These are phyloP conservation scores for Hetaerina americana DNA, from an alignment of 1,140 invertebrate species.

Conservation along the genomic window DNA sequence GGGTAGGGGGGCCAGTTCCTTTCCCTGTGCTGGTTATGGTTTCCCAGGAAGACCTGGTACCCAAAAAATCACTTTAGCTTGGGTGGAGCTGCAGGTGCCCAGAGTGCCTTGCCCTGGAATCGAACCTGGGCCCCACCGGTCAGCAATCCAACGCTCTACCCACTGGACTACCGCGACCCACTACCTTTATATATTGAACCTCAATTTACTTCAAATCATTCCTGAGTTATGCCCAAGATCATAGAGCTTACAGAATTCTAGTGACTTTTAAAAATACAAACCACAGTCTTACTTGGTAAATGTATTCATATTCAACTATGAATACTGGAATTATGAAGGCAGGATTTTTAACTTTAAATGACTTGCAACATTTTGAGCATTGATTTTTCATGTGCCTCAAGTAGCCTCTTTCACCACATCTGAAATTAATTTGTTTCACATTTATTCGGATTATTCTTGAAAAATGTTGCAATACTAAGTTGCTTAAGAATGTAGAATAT, in stretches of 20 bases:
- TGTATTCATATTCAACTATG: background rate
- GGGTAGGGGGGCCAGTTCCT: no score
- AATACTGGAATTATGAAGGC: background rate
- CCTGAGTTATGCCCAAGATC: background rate
- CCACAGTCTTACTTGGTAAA: no score
- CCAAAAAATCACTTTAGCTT: no score
- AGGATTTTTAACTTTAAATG: background rate
- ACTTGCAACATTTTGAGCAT: background rate
- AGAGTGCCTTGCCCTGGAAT: no score
- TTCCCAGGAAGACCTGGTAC: no score
- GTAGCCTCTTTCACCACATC: background rate
- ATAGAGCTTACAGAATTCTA: background rate
- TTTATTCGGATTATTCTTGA: background rate
- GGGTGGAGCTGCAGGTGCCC: no score
- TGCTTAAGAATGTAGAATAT: no score
- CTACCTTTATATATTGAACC: no score
- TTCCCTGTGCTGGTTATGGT: no score
- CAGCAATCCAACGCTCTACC: no score
- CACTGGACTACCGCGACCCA: no score
- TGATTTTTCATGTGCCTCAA: background rate
- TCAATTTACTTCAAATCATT: background rate
- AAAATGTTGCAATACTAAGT: background rate
- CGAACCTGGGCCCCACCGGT: no score
- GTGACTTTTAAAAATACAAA: background rate
- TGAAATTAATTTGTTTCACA: background rate